These are phyloP conservation scores for Lepidurus packardi DNA, from an alignment of 1,140 invertebrate genomes.

Conservation along the genomic window DNA sequence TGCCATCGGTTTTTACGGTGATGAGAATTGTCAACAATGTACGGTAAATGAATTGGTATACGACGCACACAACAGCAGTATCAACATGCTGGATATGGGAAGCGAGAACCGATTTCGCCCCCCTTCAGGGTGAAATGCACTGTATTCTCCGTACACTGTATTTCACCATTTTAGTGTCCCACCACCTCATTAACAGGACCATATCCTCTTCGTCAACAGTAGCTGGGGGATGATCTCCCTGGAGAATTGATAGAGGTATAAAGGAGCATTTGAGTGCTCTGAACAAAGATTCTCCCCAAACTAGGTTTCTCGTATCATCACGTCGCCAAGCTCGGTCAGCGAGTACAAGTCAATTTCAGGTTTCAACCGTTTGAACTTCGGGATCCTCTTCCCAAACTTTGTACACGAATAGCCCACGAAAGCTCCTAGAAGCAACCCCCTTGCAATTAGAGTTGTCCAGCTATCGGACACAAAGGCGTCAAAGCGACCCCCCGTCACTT, in stretches of 20 bases:
- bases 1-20: background rate
- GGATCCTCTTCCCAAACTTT: background rate
- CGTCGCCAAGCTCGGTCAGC: background rate
- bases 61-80: background rate
- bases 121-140: background rate
- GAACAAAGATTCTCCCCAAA: background rate
- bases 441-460: background rate
- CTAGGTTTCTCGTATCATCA: background rate
- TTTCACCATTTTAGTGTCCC: background rate
- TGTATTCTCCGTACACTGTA: background rate
- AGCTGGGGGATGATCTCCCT: background rate
- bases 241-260: background rate
- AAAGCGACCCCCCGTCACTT: conserved; percentile 2
- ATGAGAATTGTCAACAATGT: background rate
- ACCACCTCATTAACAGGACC: background rate
- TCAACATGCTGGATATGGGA: background rate
- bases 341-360: background rate
- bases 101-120: background rate
- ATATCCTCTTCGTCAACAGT: background rate
- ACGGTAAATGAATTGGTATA: background rate
- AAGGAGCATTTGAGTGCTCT: background rate
- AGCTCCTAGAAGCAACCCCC: background rate
- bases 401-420: background rate
- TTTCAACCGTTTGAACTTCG: background rate
- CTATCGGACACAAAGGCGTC: background rate